Evolutionary conservation across 2,113 vertebrate genomes (phyloP).

Genomic region (Phylloscopus trochiloides): DNA sequence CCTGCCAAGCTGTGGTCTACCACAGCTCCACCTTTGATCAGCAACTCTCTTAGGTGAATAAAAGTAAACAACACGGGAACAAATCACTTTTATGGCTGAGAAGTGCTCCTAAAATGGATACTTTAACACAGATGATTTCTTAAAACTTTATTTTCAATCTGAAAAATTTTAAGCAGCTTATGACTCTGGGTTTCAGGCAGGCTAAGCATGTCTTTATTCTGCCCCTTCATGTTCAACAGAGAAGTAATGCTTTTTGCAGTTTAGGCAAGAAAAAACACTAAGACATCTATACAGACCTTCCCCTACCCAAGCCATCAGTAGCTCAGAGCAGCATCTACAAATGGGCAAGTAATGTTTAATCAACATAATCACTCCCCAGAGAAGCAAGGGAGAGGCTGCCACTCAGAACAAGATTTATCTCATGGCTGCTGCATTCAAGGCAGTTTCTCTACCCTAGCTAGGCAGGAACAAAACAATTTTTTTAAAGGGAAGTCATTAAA

Average conservation of each 20-base stretch:
- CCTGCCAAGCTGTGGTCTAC: neutral
- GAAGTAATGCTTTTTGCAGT: neutral
- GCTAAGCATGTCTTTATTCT: neutral
- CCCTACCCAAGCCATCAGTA: neutral
- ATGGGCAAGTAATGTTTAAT: neutral
- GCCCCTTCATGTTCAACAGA: neutral
- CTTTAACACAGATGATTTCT: neutral
- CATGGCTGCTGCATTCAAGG: neutral
- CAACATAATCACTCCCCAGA: neutral
- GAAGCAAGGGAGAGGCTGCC: neutral
- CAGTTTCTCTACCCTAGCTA: neutral
- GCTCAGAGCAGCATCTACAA: neutral
- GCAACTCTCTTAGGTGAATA: neutral
- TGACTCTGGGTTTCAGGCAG: neutral
- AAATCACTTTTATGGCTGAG: neutral
- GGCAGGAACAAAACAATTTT: neutral
- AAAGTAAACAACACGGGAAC: neutral
- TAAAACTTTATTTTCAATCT: neutral
- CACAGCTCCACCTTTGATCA: neutral
- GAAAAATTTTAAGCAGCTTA: neutral
- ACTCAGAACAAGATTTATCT: neutral
- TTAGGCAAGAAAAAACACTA: neutral
- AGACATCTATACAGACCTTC: neutral
- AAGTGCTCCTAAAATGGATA: neutral
- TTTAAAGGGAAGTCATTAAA: neutral